Conservation (phyloP, 1,140 invertebrate species). For the Papilio dardanus region DNA sequence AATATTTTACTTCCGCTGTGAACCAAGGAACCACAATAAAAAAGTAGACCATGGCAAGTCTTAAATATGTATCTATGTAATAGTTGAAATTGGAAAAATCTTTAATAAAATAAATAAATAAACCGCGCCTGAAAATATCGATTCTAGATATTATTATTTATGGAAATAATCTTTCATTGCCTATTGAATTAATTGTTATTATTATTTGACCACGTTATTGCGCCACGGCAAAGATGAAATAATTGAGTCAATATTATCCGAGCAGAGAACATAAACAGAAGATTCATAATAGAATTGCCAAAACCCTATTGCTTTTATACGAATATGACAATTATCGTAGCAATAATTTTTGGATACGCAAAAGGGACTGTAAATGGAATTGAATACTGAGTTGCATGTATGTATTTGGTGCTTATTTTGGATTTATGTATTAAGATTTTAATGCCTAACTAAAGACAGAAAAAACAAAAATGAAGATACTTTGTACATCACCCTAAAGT, state of each 20-base stretch:
- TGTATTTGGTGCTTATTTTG: no score
- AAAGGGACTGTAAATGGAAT: no score
- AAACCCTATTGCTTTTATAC: slow-evolving; percentile 8
- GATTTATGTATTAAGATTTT: no score
- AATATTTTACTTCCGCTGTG: slow-evolving; percentile 1
- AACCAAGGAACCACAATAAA: background rate
- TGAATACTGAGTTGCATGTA: no score
- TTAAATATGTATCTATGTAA: background rate
- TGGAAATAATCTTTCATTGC: background rate
- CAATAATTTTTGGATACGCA: background rate
- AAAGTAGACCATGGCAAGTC: background rate
- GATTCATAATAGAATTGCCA: slow-evolving; percentile 15
- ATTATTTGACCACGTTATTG: slow-evolving; percentile 23
- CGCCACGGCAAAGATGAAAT: slow-evolving; percentile 19
- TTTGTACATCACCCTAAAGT: no score
- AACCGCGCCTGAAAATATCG: no score
- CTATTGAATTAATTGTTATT: slow-evolving; percentile 17
- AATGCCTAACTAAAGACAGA: no score
- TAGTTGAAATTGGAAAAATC: no score
- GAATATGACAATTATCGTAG: background rate
- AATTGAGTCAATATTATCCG: slow-evolving; percentile 30
- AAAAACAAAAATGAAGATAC: no score
- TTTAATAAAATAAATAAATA: no score
- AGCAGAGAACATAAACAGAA: slow-evolving; percentile 7
- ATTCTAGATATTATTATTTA: background rate